Evolutionary conservation across 2,888 invertebrate genomes (phyloP).

Genomic region (Bibio marci): DNA sequence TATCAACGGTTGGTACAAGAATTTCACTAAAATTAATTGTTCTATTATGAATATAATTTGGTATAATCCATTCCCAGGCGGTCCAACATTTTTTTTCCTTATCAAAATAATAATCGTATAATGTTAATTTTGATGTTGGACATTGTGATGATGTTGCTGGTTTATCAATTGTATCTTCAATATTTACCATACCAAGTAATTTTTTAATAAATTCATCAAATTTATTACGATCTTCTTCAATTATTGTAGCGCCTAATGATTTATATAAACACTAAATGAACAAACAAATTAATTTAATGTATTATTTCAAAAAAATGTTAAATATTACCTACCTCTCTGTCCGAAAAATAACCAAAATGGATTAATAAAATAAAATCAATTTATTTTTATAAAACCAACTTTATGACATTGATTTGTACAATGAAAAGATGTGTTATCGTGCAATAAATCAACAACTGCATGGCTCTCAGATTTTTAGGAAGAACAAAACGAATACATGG

Average conservation of each 20-base stretch:
- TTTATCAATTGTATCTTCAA: constrained; percentile 44
- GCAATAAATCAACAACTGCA: no score
- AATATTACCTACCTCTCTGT: no score
- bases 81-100: constrained; percentile 50
- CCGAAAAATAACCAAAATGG: no score
- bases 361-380: no score
- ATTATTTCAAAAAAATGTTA: no score
- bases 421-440: no score
- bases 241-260: constrained; percentile 65
- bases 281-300: background rate
- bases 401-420: no score
- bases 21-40: constrained; percentile 59
- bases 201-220: constrained; percentile 72
- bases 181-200: constrained; percentile 42
- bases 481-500: no score
- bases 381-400: no score
- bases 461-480: no score
- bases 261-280: constrained; percentile 49
- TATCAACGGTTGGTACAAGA: constrained; percentile 80
- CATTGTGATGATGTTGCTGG: constrained; percentile 52
- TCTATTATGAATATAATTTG: constrained; percentile 55
- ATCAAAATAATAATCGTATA: constrained; percentile 74
- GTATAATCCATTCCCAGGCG: constrained; percentile 71
- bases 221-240: constrained; percentile 45
- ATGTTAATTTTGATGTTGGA: constrained; percentile 48